phyloP scores from a whole-genome alignment of 2,797 vertebrate genomes.

The Hydrocynus forskahlii region DNA sequence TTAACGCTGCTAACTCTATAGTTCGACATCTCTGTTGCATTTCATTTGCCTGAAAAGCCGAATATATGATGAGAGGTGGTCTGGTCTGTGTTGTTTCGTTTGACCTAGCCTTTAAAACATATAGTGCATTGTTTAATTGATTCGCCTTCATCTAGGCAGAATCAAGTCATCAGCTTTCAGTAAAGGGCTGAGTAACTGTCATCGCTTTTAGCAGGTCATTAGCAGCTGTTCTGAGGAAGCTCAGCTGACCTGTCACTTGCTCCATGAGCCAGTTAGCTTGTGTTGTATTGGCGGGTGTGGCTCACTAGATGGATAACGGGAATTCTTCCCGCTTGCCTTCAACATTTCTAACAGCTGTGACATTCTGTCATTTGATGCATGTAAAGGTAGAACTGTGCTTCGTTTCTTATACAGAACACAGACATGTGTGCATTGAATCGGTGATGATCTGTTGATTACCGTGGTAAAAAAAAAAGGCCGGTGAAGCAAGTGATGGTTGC shows the following conservation, averaged over 20 bases:
- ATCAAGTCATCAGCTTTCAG: neutral
- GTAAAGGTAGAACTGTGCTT: neutral
- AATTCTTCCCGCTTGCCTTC: neutral
- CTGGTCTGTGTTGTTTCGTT: neutral
- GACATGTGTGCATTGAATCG: neutral
- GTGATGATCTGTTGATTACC: neutral
- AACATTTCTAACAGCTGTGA: neutral
- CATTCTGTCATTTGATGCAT: neutral
- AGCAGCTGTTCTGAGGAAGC: neutral
- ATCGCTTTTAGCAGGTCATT: conserved; percentile 1
- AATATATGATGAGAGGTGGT: neutral
- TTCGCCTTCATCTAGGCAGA: neutral
- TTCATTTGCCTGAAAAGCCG: neutral
- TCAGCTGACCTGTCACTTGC: conserved; percentile 25
- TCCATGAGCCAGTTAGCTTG: neutral
- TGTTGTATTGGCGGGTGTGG: conserved; percentile 47
- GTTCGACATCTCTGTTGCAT: neutral
- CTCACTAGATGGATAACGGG: neutral
- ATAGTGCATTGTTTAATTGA: neutral
- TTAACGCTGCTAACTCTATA: conserved; percentile 11
- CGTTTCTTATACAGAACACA: neutral
- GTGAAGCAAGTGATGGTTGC: conserved; percentile 60
- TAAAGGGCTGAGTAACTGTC: conserved; percentile 1
- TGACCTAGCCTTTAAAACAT: neutral
- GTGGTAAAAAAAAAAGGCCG: neutral